Evolutionary conservation across 2,888 invertebrate species (phyloP).

Genomic region (Colostygia pectinataria): DNA sequence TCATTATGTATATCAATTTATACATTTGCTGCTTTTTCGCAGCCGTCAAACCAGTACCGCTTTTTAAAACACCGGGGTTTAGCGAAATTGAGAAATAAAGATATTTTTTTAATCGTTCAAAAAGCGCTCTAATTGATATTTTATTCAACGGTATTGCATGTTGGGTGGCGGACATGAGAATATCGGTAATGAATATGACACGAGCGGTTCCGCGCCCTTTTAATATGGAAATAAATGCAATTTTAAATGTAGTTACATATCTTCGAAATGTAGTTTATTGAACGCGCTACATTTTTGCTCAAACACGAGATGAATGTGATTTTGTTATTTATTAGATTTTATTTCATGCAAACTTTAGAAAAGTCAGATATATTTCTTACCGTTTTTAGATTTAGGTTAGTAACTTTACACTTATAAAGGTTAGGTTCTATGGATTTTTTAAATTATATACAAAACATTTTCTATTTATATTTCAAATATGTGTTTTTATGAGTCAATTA

Average conservation of each 20-base stretch:
- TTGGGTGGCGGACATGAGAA: constrained; percentile 75
- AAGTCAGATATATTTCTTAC: too few relatives aligned
- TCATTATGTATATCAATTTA: too few relatives aligned
- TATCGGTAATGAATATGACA: constrained; percentile 68
- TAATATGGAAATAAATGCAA: constrained; percentile 55
- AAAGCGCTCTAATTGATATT: constrained; percentile 79
- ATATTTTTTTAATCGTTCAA: constrained; percentile 61
- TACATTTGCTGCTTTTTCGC: neutral
- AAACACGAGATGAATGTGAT: too few relatives aligned
- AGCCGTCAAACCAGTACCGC: neutral
- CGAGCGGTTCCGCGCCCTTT: constrained; percentile 52
- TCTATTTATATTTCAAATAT: too few relatives aligned
- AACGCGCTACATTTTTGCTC: constrained; percentile 19
- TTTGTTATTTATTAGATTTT: too few relatives aligned
- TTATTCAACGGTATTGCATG: constrained; percentile 72
- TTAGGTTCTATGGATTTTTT: too few relatives aligned
- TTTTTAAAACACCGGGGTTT: constrained; percentile 54
- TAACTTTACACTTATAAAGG: too few relatives aligned
- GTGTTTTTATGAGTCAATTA: too few relatives aligned
- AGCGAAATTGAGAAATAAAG: constrained; percentile 78
- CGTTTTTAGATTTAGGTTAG: too few relatives aligned
- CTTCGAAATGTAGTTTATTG: constrained; percentile 33
- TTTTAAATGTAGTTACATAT: constrained; percentile 35
- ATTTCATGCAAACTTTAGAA: too few relatives aligned
- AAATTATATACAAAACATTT: too few relatives aligned